Conservation (phyloP, 2,888 invertebrate genomes). For the Ptychoptera albimana region DNA sequence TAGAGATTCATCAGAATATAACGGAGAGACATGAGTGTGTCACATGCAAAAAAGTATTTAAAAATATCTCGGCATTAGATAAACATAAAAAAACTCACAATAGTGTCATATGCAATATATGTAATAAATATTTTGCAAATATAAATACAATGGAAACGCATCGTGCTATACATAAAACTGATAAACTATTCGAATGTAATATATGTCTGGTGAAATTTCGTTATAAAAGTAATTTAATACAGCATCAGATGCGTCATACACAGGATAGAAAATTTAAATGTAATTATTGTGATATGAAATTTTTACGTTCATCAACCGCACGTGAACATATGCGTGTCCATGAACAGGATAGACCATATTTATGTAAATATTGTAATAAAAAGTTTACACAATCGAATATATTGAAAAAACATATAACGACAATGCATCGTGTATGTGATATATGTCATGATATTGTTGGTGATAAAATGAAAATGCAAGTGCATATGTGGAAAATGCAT, state of each 20-base stretch:
- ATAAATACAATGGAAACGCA: constrained; percentile 14
- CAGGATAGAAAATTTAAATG: constrained; percentile 12
- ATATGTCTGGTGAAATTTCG: constrained; percentile 13
- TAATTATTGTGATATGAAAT: constrained; percentile 13
- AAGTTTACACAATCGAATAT: constrained; percentile 19
- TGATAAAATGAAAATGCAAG: constrained; percentile 11
- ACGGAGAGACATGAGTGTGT: constrained; percentile 9
- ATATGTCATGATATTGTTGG: constrained; percentile 12
- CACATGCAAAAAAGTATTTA: constrained; percentile 12
- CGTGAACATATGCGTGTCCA: constrained; percentile 15
- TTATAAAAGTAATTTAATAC: constrained; percentile 12
- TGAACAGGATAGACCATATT: constrained; percentile 11
- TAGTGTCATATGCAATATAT: constrained; percentile 12
- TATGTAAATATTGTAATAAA: constrained; percentile 12
- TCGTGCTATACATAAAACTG: constrained; percentile 14
- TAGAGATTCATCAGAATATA: constrained; percentile 10
- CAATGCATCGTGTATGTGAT: constrained; percentile 12
- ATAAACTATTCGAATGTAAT: constrained; percentile 14
- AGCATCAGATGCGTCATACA: constrained; percentile 11
- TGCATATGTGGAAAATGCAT: constrained; percentile 12
- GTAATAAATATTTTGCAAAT: constrained; percentile 16
- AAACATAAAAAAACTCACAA: constrained; percentile 13
- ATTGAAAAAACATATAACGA: constrained; percentile 16
- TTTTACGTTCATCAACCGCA: constrained; percentile 18
- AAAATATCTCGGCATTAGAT: constrained; percentile 9